Conservation (phyloP, 2,113 vertebrate species). For the Cairina moschata region DNA sequence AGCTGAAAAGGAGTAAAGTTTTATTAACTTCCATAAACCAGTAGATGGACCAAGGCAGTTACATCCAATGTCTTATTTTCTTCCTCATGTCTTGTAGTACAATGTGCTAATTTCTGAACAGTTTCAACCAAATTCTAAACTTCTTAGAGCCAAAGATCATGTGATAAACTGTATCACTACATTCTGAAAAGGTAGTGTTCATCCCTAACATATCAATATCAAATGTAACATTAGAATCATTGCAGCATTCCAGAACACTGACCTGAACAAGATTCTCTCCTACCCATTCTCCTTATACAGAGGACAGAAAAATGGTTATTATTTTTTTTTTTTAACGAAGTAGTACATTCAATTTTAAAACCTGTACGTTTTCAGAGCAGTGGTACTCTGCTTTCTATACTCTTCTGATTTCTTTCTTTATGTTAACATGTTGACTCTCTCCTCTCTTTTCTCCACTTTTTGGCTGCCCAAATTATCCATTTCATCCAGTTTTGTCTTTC, state of each 20-base stretch:
- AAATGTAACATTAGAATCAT: background rate
- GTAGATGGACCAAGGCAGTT: background rate
- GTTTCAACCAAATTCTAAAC: background rate
- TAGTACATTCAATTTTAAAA: background rate
- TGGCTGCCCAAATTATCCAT: background rate
- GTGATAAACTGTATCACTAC: background rate
- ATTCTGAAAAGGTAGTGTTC: background rate
- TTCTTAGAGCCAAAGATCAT: background rate
- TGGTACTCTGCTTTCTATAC: background rate
- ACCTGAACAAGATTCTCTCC: background rate
- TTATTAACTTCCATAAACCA: background rate
- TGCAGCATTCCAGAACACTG: background rate
- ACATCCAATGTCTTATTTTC: background rate
- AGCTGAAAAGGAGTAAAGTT: background rate
- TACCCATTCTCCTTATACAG: background rate
- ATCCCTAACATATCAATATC: background rate
- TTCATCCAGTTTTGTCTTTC: background rate
- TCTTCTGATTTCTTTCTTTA: background rate
- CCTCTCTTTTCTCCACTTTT: background rate
- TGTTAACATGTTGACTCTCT: background rate
- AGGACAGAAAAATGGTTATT: background rate
- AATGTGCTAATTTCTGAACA: background rate
- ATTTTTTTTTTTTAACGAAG: background rate
- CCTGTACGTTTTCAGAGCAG: background rate
- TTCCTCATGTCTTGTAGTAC: background rate